Evolutionary conservation across 2,113 vertebrate genomes (phyloP).

Genomic region (Scalopus aquaticus): DNA sequence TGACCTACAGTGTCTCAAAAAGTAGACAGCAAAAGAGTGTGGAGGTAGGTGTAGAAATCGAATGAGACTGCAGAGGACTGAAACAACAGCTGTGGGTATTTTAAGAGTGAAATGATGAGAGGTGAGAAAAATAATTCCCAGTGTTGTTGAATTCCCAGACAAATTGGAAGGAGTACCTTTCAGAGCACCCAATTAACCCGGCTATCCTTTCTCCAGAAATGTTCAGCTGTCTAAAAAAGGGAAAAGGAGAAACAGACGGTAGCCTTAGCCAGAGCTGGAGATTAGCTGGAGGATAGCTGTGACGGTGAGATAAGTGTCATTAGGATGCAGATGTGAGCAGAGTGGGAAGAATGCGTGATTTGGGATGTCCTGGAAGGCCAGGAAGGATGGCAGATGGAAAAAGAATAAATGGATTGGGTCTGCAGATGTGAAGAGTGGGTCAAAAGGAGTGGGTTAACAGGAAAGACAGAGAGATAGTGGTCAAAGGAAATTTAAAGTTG

Average conservation of each 20-base stretch:
- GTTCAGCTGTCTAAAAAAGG: not conserved
- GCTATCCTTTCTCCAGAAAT: not conserved
- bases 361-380: not conserved
- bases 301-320: not conserved
- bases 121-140: not conserved
- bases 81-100: not conserved
- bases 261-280: not conserved
- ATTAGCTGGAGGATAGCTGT: not conserved
- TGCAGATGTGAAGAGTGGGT: not conserved
- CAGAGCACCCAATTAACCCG: not conserved
- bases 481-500: not conserved
- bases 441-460: not conserved
- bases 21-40: not conserved
- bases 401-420: not conserved
- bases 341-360: not conserved
- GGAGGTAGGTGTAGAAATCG: not conserved
- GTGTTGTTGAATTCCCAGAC: not conserved
- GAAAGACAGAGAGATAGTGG: not conserved
- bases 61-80: not conserved
- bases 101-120: conserved; percentile 14
- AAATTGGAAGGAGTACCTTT: not conserved
- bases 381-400: not conserved
- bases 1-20: not conserved
- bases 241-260: not conserved
- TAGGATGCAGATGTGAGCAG: not conserved